Conservation (phyloP, 1,140 invertebrate genomes). For the Sitophilus oryzae region DNA sequence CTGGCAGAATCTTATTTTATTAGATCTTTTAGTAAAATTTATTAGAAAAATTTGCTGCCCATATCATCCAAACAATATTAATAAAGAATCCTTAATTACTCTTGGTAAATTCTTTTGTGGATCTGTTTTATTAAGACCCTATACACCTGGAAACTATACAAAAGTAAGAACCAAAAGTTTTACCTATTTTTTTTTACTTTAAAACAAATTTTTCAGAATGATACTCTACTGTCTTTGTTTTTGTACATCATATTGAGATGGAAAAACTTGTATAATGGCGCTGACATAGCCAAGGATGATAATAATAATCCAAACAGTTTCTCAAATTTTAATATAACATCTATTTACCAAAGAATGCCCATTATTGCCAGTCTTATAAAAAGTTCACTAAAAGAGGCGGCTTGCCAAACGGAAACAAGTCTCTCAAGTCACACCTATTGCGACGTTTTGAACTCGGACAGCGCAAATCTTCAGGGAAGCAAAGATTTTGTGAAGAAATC, state of each 20-base stretch:
- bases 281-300: no score
- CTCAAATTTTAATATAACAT: no score
- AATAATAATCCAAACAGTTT: no score
- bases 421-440: no score
- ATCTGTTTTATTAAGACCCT: constrained; percentile 25
- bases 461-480: no score
- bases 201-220: constrained; percentile 27
- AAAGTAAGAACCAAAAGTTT: constrained; percentile 10
- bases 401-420: constrained; percentile 8
- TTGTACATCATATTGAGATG: constrained; percentile 21
- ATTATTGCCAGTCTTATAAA: neutral
- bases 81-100: constrained; percentile 12
- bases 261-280: no score
- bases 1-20: constrained; percentile 13
- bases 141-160: constrained; percentile 19
- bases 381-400: constrained; percentile 14
- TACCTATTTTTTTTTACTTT: constrained; percentile 7
- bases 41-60: constrained; percentile 19
- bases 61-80: neutral
- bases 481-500: no score
- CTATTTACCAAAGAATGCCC: neutral
- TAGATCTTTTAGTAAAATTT: constrained; percentile 19
- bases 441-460: no score
- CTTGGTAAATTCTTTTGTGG: constrained; percentile 21
- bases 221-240: constrained; percentile 13